A percentile compares a stretch with the other conserved stretches of the same genome.
These are phyloP conservation scores for Actinostola sp. DNA, from an alignment of 92 coral and sea anemone genomes.

Conservation along the genomic window DNA sequence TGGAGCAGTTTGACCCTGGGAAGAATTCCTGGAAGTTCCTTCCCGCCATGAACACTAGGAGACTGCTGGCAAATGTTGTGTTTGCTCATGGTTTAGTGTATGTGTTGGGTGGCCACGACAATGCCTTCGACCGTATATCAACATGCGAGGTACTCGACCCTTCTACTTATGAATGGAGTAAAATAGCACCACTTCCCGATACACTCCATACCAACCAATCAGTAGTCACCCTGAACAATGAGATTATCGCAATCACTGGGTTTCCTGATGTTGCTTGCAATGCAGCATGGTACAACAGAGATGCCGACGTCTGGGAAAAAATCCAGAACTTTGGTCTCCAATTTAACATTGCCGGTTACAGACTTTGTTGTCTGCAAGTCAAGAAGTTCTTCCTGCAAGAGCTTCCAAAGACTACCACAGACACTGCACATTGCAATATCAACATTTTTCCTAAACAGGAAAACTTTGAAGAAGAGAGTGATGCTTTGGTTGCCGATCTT, in stretches of 20 bases:
- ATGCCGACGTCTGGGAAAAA: slow-evolving; percentile 61
- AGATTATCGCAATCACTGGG: slow-evolving; percentile 48
- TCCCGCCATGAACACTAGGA: slow-evolving; percentile 57
- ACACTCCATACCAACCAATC: slow-evolving; percentile 42
- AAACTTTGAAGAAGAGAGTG: slow-evolving; percentile 17
- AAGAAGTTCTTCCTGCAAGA: slow-evolving; percentile 47
- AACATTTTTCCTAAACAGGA: slow-evolving; percentile 25
- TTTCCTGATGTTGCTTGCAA: slow-evolving; percentile 27
- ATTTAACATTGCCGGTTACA: slow-evolving; percentile 42
- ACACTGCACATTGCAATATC: neutral
- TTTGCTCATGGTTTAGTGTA: slow-evolving; percentile 58
- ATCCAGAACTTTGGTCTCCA: slow-evolving; percentile 34
- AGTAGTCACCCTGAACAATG: slow-evolving; percentile 52
- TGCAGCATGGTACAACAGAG: slow-evolving; percentile 50
- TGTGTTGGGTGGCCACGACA: slow-evolving; percentile 61
- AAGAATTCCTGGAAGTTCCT: slow-evolving; percentile 60
- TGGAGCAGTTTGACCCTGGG: slow-evolving; percentile 63
- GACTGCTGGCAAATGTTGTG: slow-evolving; percentile 47
- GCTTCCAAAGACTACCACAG: slow-evolving; percentile 25
- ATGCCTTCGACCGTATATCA: slow-evolving; percentile 28
- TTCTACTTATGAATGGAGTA: slow-evolving; percentile 40
- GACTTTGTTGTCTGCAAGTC: slow-evolving; percentile 53
- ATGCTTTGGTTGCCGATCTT: slow-evolving; percentile 23
- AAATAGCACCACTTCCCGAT: slow-evolving; percentile 54
- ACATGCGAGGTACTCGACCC: slow-evolving; percentile 63